A percentile compares a stretch with the other conserved stretches of the same genome.
Conservation (phyloP, 1,140 invertebrate species). For the Drosophila melanica region DNA sequence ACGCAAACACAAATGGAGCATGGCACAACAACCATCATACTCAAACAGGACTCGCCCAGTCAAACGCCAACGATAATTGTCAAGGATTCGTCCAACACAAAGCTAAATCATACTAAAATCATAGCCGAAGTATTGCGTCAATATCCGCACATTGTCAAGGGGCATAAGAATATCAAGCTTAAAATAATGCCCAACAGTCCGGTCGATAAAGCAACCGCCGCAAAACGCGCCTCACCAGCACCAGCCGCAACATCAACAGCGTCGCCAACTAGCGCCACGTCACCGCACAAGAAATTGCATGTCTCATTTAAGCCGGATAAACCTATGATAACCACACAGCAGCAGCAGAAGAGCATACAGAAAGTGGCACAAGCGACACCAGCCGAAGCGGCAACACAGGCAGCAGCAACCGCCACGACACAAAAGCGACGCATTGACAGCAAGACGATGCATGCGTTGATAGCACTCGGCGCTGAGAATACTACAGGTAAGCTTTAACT, state of each 20-base stretch:
- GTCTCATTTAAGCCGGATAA: constrained; percentile 70
- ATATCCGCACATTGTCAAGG: constrained; percentile 93
- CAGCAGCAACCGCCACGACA: constrained; percentile 35
- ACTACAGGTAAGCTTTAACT: constrained; percentile 81
- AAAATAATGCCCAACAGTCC: constrained; percentile 89
- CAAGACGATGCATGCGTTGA: constrained; percentile 83
- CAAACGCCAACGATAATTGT: constrained; percentile 81
- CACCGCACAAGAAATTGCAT: constrained; percentile 68
- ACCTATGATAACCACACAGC: constrained; percentile 63
- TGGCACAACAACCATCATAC: constrained; percentile 76
- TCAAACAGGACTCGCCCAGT: constrained; percentile 74
- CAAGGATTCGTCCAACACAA: constrained; percentile 84
- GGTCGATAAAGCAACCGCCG: constrained; percentile 31
- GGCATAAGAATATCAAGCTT: constrained; percentile 93
- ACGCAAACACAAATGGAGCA: constrained; percentile 68
- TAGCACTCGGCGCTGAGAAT: constrained; percentile 86
- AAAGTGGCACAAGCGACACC: constrained; percentile 29
- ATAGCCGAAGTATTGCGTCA: constrained; percentile 94
- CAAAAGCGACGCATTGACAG: constrained; percentile 83
- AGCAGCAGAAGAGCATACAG: constrained; percentile 52
- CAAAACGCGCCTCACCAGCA: constrained; percentile 45
- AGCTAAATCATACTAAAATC: constrained; percentile 92
- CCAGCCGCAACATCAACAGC: constrained; percentile 18
- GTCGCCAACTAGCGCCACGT: constrained; percentile 32
- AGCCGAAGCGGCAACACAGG: constrained; percentile 7